Evolutionary conservation across 2,888 invertebrate genomes (phyloP), one percentile per base, ranked within the genome.

Genomic region (Hirtodrosophila trivittata): DNA sequence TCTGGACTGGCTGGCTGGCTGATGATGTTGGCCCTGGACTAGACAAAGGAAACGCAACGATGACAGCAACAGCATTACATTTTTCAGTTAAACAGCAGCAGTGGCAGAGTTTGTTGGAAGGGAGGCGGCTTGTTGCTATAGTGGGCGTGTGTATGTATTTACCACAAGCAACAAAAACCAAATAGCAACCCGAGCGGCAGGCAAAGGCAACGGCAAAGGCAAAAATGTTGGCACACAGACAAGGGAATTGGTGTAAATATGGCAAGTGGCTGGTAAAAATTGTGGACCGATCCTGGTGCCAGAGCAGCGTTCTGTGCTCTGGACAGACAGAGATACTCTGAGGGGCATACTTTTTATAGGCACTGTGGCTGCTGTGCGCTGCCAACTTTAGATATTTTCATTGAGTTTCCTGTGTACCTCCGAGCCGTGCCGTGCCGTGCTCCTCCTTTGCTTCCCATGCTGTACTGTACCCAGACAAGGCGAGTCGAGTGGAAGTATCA

Each of bases 401-500:
- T 80, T 84, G 73, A 77, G 84, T 66, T 84, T 75, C 65, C 81
- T 64, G 65, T 73, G 45, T 60, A 62, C 69, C 81, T 60, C 63
- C 35, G 45, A 42, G 49, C 43, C 32, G 1, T 16, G 49, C 43
- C 50, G 10, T n/a, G 1, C 16, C 14, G 7, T 25, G 21, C 41
- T 54, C 51, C 66, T 59, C 60, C 66, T 59, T 57, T 60, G 13
- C 33, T 3, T 1, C 1, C 5, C 52, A 9, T 6, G 4, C 9
- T 6, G 13, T 12, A 9, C 8, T 9, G 33, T 2, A 2, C 42
- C 14, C 8, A 38, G 47, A 25, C 66, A 41, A 58, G 75, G 43
- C 74, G 75, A 83, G 80, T 83, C 81, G 77, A 78, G 82, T 82
- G 85, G 81, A 84, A 85, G 83, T 80, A 82, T 85, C 85, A 81